These are phyloP conservation scores for Clupea harengus DNA, from an alignment of 2,113 vertebrate species.

Conservation along the genomic window DNA sequence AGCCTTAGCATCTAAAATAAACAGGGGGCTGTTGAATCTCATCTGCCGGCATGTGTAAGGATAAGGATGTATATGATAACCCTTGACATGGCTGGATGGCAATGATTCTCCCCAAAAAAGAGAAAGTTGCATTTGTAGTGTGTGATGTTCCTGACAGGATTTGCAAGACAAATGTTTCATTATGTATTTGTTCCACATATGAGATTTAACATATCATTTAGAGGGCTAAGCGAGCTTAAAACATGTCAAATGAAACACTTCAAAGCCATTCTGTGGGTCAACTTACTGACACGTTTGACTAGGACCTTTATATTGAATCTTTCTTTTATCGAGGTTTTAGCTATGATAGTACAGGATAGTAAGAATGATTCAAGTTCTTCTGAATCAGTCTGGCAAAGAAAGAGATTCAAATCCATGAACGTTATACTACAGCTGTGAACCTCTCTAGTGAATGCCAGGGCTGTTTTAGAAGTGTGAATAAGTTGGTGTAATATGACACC, in stretches of 20 bases:
- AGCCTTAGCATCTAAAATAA: slow-evolving; percentile 33
- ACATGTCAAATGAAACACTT: no score
- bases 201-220: no score
- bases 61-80: background rate
- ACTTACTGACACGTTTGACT: background rate
- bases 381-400: background rate
- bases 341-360: background rate
- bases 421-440: background rate
- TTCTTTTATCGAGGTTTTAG: background rate
- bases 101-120: background rate
- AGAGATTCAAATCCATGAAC: no score
- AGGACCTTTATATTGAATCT: background rate
- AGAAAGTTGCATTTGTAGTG: no score
- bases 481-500: slow-evolving; percentile 20
- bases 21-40: slow-evolving; percentile 11
- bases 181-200: no score
- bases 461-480: slow-evolving; percentile 12
- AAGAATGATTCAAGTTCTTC: background rate
- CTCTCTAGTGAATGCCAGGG: background rate
- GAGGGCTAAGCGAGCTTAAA: no score
- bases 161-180: no score
- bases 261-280: no score
- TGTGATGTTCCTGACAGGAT: no score
- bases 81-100: no score
- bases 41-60: background rate